These are phyloP conservation scores for Brachymystax lenok DNA, from an alignment of 2,797 vertebrate genomes.

Conservation along the genomic window DNA sequence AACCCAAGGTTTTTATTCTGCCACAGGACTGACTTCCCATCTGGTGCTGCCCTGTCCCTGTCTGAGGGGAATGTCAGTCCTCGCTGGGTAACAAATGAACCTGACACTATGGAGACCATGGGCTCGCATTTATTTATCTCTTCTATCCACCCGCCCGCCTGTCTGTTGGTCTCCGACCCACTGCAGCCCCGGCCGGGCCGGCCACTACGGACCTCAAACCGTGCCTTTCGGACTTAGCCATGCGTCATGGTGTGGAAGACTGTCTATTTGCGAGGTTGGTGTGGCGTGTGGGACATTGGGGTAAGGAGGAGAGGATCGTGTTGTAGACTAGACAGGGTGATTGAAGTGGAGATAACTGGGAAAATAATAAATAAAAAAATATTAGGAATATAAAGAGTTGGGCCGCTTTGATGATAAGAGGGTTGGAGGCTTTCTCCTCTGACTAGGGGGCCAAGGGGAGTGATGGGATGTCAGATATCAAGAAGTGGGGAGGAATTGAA, in stretches of 20 bases:
- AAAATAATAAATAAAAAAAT: slow-evolving; percentile 42
- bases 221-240: slow-evolving; percentile 56
- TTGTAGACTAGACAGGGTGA: slow-evolving; percentile 29
- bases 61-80: slow-evolving; percentile 76
- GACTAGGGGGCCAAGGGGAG: slow-evolving; percentile 44
- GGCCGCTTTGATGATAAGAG: slow-evolving; percentile 38
- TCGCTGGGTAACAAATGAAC: slow-evolving; percentile 79
- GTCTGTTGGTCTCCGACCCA: slow-evolving; percentile 4
- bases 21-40: slow-evolving; percentile 76
- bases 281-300: slow-evolving; percentile 26
- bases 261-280: slow-evolving; percentile 43
- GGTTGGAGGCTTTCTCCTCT: slow-evolving; percentile 41
- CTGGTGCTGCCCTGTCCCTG: slow-evolving; percentile 65
- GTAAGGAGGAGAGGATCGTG: background rate
- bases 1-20: slow-evolving; percentile 67
- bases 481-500: slow-evolving; percentile 74
- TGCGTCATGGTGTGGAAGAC: slow-evolving; percentile 44
- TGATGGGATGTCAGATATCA: slow-evolving; percentile 48
- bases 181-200: background rate
- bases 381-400: slow-evolving; percentile 51
- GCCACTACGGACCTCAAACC: slow-evolving; percentile 62
- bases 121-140: slow-evolving; percentile 78
- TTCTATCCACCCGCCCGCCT: slow-evolving; percentile 63
- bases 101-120: slow-evolving; percentile 69
- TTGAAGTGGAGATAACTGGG: slow-evolving; percentile 16